phyloP scores from a whole-genome alignment of 2,888 invertebrate genomes.

The Antitype chi region DNA sequence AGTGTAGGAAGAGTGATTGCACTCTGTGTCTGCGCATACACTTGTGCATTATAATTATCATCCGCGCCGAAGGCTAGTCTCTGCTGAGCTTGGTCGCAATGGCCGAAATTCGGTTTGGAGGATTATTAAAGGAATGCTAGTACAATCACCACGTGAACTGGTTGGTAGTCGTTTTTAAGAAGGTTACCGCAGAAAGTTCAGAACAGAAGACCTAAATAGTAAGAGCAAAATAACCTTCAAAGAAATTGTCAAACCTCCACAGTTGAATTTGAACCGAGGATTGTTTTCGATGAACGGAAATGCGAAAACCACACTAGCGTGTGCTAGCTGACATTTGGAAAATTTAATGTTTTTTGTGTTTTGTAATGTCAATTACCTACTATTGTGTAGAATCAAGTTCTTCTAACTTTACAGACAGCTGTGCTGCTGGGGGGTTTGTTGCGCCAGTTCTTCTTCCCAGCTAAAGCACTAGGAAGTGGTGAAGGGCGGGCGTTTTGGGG shows the following conservation, averaged over 20 bases:
- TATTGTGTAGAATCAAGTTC: too few species aligned
- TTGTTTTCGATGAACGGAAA: not conserved
- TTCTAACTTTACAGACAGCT: too few species aligned
- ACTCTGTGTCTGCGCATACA: not conserved
- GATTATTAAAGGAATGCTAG: not conserved
- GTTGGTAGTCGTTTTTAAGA: not conserved
- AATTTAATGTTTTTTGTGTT: too few species aligned
- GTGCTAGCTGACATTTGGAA: too few species aligned
- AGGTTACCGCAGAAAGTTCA: not conserved
- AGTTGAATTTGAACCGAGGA: not conserved
- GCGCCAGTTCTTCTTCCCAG: too few species aligned
- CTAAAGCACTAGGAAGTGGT: too few species aligned
- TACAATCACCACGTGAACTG: not conserved
- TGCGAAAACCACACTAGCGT: too few species aligned
- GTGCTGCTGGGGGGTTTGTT: too few species aligned
- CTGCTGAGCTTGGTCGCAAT: not conserved
- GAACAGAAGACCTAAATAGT: not conserved
- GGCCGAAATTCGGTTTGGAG: not conserved
- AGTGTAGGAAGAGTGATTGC: not conserved
- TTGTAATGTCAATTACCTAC: too few species aligned
- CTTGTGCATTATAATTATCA: not conserved
- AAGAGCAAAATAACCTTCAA: not conserved
- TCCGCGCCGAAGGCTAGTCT: not conserved
- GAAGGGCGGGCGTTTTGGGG: too few species aligned
- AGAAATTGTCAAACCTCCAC: not conserved